Percentiles rank a stretch among this genome's conserved stretches.
phyloP scores from a whole-genome alignment of 2,888 invertebrate species.

The Parnassius smintheus region DNA sequence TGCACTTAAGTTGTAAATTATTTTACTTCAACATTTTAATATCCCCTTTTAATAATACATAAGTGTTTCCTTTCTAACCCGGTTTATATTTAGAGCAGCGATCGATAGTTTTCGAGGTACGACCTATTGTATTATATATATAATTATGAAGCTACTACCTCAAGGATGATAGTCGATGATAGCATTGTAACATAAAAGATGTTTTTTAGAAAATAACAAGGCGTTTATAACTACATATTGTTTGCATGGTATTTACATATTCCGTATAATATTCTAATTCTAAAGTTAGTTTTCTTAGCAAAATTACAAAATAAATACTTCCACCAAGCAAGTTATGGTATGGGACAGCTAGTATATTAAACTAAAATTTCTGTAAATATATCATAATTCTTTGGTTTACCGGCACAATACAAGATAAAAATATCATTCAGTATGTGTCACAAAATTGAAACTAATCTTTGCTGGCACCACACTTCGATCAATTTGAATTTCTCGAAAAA shows the following conservation, averaged over 20 bases:
- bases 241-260: neutral
- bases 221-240: slow-evolving; percentile 3
- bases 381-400: no score
- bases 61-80: slow-evolving; percentile 25
- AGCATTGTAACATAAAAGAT: slow-evolving; percentile 2
- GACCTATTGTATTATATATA: slow-evolving; percentile 4
- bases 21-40: slow-evolving; percentile 15
- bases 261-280: no score
- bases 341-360: no score
- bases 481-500: no score
- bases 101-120: slow-evolving; percentile 26
- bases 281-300: neutral
- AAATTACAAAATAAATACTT: no score
- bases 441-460: no score
- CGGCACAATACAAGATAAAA: no score
- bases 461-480: no score
- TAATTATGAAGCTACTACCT: slow-evolving; percentile 3
- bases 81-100: slow-evolving; percentile 24
- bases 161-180: slow-evolving; percentile 8
- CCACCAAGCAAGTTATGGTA: no score
- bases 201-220: slow-evolving; percentile 5
- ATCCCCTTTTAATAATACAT: slow-evolving; percentile 17
- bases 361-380: no score
- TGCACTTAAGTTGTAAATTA: slow-evolving; percentile 24
- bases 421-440: no score